Conservation (phyloP, 2,888 invertebrate genomes). For the Ochlodes sylvanus region DNA sequence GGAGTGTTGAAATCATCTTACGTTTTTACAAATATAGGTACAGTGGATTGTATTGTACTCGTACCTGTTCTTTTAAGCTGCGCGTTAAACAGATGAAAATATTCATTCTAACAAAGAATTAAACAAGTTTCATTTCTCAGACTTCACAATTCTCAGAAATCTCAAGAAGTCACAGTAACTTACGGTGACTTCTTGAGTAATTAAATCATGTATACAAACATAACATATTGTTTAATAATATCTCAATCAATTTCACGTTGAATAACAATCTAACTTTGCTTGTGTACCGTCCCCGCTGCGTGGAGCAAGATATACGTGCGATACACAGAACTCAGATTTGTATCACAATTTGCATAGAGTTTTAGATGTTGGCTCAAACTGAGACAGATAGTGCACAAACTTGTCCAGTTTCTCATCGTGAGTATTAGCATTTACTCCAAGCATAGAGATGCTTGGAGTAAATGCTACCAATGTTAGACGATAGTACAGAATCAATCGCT, state of each 20-base stretch:
- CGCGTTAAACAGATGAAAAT: too few species aligned
- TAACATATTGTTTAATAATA: background rate
- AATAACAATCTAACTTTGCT: constrained; percentile 18
- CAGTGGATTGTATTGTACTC: too few species aligned
- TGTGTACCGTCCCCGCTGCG: constrained; percentile 6
- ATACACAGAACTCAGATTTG: constrained; percentile 56
- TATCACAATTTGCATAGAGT: constrained; percentile 66
- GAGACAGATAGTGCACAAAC: constrained; percentile 56
- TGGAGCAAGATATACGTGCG: constrained; percentile 6
- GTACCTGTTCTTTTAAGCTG: too few species aligned
- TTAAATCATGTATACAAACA: background rate
- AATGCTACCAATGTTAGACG: constrained; percentile 80
- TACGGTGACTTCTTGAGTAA: background rate
- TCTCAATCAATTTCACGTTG: constrained; percentile 1
- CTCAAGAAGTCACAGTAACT: too few species aligned
- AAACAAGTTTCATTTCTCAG: background rate
- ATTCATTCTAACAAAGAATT: too few species aligned
- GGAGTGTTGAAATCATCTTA: too few species aligned
- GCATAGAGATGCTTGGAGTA: constrained; percentile 64
- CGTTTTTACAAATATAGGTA: too few species aligned
- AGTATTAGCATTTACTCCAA: too few species aligned
- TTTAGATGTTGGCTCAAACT: constrained; percentile 56
- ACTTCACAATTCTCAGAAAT: too few species aligned
- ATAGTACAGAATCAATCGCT: too few species aligned
- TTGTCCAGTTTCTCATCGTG: constrained; percentile 63